These are phyloP conservation scores for Tarsius wallacei DNA, from an alignment of 2,797 vertebrate genomes.

Conservation along the genomic window DNA sequence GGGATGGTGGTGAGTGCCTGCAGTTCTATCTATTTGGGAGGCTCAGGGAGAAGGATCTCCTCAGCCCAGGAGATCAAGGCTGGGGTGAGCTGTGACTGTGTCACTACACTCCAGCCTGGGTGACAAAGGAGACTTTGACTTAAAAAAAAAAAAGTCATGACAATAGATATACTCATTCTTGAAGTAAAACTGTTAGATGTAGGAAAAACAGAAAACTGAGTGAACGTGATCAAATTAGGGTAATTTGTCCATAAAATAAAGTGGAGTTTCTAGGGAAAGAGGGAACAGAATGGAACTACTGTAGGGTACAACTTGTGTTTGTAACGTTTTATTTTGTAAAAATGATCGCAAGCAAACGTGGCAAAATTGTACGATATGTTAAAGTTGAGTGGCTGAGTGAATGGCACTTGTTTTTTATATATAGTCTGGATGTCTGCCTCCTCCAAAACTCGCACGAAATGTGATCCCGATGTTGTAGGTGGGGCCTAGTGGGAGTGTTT, in stretches of 20 bases:
- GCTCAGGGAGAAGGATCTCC: too few species aligned
- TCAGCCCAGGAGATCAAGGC: too few species aligned
- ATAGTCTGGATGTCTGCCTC: too few species aligned
- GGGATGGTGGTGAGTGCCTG: too few species aligned
- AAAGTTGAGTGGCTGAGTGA: background rate
- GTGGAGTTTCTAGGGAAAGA: background rate
- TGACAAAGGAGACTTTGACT: too few species aligned
- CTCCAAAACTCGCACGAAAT: too few species aligned
- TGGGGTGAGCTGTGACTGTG: too few species aligned
- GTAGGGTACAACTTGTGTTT: background rate
- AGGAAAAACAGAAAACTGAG: background rate
- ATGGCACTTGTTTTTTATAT: background rate
- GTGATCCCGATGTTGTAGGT: too few species aligned
- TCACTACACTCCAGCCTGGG: too few species aligned
- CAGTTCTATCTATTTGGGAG: too few species aligned
- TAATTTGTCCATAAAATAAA: background rate
- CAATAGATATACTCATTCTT: slow-evolving; percentile 60
- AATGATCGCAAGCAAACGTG: background rate
- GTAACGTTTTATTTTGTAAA: slow-evolving; percentile 12
- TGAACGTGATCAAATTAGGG: background rate
- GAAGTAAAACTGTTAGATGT: slow-evolving; percentile 23
- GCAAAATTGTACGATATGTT: background rate
- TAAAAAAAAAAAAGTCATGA: slow-evolving; percentile 49
- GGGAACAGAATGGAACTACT: background rate
- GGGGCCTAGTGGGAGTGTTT: too few species aligned